A percentile compares a stretch with the other conserved stretches of the same genome.
Conservation (phyloP, 2,113 vertebrate species). For the Cyphomyrus discorhynchus region DNA sequence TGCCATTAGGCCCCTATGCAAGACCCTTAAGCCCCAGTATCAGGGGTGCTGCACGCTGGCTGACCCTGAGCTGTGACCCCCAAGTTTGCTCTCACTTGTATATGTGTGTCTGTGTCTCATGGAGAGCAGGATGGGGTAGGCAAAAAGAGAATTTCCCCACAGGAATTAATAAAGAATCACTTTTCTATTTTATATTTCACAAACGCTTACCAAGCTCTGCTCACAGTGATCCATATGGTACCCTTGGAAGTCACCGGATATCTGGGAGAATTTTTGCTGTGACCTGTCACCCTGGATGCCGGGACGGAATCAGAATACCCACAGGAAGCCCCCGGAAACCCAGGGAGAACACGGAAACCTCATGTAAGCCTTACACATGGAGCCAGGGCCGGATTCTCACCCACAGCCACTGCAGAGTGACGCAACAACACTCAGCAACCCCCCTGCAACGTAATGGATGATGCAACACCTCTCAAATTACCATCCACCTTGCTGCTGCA, state of each 20-base stretch:
- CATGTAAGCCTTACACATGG: background rate
- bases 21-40: background rate
- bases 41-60: background rate
- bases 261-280: background rate
- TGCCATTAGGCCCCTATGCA: background rate
- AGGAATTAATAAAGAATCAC: background rate
- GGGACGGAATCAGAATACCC: background rate
- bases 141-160: background rate
- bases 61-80: background rate
- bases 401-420: background rate
- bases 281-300: background rate
- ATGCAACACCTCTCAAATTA: background rate
- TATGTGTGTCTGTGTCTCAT: background rate
- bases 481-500: conserved; percentile 12
- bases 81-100: background rate
- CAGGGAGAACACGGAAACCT: background rate
- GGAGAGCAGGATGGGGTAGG: background rate
- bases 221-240: background rate
- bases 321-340: background rate
- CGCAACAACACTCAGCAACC: background rate
- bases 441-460: background rate
- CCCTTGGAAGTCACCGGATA: background rate
- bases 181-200: background rate
- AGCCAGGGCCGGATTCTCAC: background rate
- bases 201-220: background rate